Conservation (phyloP, 2,888 invertebrate species). For the Chymomyza amoena region DNA sequence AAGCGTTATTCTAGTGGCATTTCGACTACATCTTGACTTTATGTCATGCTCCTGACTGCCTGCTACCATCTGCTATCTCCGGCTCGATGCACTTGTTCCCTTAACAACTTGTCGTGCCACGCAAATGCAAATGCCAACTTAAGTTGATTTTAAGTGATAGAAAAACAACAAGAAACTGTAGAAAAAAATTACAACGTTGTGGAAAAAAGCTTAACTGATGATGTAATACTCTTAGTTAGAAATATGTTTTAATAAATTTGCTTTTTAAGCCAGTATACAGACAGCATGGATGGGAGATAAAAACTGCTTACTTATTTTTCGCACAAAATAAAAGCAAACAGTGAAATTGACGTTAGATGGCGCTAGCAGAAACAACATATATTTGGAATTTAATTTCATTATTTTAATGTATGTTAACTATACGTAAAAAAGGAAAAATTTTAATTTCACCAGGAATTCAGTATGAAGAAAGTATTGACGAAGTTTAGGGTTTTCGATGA, state of each 20-base stretch:
- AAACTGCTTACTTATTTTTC: too few species aligned
- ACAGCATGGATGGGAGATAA: too few species aligned
- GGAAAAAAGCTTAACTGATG: neutral
- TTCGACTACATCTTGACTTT: constrained; percentile 67
- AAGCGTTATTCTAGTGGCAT: constrained; percentile 66
- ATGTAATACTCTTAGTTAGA: neutral
- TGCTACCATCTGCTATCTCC: neutral
- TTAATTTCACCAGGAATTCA: too few species aligned
- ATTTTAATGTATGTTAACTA: too few species aligned
- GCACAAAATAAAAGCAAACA: too few species aligned
- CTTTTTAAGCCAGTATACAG: too few species aligned
- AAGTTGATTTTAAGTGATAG: constrained; percentile 76
- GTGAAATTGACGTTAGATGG: too few species aligned
- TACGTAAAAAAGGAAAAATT: too few species aligned
- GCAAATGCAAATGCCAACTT: constrained; percentile 76
- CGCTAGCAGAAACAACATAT: too few species aligned
- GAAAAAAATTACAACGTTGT: neutral
- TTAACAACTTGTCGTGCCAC: constrained; percentile 13
- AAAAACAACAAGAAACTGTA: constrained; percentile 53
- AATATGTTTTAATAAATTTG: neutral
- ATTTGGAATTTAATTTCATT: too few species aligned
- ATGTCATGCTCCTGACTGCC: constrained; percentile 7
- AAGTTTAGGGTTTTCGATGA: too few species aligned
- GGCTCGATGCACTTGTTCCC: neutral
- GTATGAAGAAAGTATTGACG: too few species aligned